Evolutionary conservation across 2,888 invertebrate species (phyloP).

Genomic region (Dorcus parallelipipedus): DNA sequence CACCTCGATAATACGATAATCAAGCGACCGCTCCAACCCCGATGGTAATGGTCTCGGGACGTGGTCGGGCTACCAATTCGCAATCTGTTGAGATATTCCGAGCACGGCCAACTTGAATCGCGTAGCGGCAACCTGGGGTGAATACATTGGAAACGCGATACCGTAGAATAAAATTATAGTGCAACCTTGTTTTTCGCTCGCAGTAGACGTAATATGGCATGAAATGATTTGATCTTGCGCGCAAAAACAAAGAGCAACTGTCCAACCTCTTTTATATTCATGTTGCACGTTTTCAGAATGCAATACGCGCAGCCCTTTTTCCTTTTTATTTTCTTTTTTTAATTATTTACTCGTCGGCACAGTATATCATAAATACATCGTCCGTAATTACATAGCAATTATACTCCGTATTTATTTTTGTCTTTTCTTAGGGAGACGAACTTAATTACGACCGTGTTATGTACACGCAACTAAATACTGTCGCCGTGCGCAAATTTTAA

Average conservation of each 20-base stretch:
- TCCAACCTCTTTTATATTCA: too few species aligned
- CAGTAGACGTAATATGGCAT: neutral
- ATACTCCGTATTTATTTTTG: too few species aligned
- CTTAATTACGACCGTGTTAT: too few species aligned
- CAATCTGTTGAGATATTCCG: constrained; percentile 19
- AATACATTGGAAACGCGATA: constrained; percentile 24
- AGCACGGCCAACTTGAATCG: constrained; percentile 23
- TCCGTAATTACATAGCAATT: too few species aligned
- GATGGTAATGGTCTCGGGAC: constrained; percentile 40
- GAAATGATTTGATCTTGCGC: neutral
- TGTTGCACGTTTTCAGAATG: too few species aligned
- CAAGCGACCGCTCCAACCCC: constrained; percentile 39
- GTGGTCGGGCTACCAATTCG: constrained; percentile 7
- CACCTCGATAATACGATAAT: constrained; percentile 47
- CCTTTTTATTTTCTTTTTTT: too few species aligned
- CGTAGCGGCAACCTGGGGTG: constrained; percentile 21
- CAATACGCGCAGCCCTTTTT: too few species aligned
- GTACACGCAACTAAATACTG: too few species aligned
- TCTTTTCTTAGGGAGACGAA: too few species aligned
- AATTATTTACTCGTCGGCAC: too few species aligned
- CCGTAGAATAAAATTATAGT: constrained; percentile 30
- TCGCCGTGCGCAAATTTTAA: too few species aligned
- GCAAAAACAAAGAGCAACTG: neutral
- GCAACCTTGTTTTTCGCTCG: constrained; percentile 22
- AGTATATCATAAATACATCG: too few species aligned